phyloP scores from a whole-genome alignment of 92 coral and sea anemone species.

The Hydrozoanthus gracilis region DNA sequence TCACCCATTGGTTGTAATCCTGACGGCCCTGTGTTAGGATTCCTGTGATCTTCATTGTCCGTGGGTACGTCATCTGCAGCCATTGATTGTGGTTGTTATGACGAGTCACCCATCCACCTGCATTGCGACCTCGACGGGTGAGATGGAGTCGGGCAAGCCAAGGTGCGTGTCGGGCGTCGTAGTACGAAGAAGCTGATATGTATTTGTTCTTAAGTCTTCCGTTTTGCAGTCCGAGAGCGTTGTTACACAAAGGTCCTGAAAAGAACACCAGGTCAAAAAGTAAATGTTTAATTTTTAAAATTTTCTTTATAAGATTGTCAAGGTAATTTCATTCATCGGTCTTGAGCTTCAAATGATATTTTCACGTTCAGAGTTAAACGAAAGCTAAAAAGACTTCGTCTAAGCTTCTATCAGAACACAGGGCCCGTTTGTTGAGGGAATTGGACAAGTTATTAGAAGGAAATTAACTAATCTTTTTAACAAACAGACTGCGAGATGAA shows the following conservation, averaged over 20 bases:
- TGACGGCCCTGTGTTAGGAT: constrained; percentile 85
- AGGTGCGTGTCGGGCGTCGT: constrained; percentile 66
- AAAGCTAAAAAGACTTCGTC: too few species aligned
- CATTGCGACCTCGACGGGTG: constrained; percentile 71
- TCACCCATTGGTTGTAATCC: constrained; percentile 86
- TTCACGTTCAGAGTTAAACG: too few species aligned
- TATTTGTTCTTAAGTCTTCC: constrained; percentile 71
- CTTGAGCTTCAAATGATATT: neutral
- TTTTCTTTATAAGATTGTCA: neutral
- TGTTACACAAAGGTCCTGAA: constrained; percentile 73
- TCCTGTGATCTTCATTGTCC: constrained; percentile 65
- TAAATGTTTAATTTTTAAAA: neutral
- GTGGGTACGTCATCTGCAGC: constrained; percentile 83
- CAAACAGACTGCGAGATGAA: too few species aligned
- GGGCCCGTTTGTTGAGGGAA: too few species aligned
- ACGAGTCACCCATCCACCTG: constrained; percentile 89
- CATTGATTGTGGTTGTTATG: constrained; percentile 78
- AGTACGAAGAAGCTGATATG: constrained; percentile 77
- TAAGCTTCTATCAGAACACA: too few species aligned
- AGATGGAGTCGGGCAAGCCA: constrained; percentile 76
- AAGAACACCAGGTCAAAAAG: neutral
- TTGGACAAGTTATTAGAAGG: too few species aligned
- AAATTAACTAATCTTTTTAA: too few species aligned
- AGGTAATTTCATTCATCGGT: too few species aligned
- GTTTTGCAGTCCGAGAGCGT: constrained; percentile 73